Evolutionary conservation across 92 coral and sea anemone genomes (phyloP).

Genomic region (Pocillopora meandrina): DNA sequence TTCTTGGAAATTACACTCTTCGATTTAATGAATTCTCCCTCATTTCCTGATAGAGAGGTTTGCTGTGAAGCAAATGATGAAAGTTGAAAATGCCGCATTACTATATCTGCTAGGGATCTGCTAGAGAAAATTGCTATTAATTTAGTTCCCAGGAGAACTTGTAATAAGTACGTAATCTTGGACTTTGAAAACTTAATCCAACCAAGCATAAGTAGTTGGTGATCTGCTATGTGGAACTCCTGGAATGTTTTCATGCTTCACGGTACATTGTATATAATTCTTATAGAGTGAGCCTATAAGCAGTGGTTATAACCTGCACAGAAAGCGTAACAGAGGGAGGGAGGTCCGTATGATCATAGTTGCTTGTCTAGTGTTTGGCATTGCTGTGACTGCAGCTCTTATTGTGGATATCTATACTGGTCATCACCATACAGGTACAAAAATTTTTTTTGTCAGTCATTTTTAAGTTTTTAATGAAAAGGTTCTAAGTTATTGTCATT

Average conservation of each 20-base stretch:
- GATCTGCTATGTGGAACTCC: not conserved
- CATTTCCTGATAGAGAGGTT: no score
- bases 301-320: not conserved
- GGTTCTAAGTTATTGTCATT: not conserved
- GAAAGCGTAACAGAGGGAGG: slow-evolving; percentile 41
- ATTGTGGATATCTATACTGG: slow-evolving; percentile 74
- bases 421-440: slow-evolving; percentile 64
- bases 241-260: not conserved
- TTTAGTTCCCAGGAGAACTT: no score
- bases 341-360: slow-evolving; percentile 78
- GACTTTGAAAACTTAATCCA: no score
- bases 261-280: not conserved
- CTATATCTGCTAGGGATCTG: no score
- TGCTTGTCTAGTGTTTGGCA: slow-evolving; percentile 80
- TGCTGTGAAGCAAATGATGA: no score
- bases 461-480: not conserved
- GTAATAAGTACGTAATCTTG: no score
- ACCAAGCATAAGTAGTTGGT: no score
- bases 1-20: no score
- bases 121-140: no score
- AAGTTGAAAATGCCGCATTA: no score
- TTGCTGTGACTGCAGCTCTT: slow-evolving; percentile 83
- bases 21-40: no score
- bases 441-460: not conserved
- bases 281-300: not conserved